A percentile compares a stretch with the other conserved stretches of the same genome.
These are phyloP conservation scores for Habroteleia sp. DNA, from an alignment of 2,888 invertebrate genomes.

Conservation along the genomic window DNA sequence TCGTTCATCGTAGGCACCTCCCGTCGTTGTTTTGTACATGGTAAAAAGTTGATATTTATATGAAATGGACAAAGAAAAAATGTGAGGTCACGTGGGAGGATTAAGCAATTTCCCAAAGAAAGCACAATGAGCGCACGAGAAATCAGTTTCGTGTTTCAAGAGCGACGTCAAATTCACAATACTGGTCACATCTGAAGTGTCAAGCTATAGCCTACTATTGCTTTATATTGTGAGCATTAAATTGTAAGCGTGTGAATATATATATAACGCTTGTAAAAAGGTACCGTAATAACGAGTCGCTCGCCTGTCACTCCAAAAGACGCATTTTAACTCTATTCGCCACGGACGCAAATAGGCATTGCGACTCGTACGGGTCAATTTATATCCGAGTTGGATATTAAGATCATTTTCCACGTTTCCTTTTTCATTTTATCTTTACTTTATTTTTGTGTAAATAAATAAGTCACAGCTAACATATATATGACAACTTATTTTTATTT, in stretches of 20 bases:
- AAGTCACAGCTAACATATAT: too few species aligned
- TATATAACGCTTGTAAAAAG: conserved; percentile 57
- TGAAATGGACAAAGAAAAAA: conserved; percentile 32
- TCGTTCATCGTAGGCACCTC: too few species aligned
- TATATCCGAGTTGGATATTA: conserved; percentile 13
- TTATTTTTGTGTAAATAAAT: background rate
- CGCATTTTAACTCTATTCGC: conserved; percentile 63
- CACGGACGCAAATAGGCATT: conserved; percentile 37
- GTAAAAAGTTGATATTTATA: too few species aligned
- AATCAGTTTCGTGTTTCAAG: conserved; percentile 59
- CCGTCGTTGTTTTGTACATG: too few species aligned
- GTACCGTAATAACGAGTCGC: conserved; percentile 64
- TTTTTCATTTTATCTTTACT: background rate
- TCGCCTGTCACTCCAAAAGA: conserved; percentile 59
- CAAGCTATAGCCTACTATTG: conserved; percentile 49
- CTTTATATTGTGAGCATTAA: conserved; percentile 51
- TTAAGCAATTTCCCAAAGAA: conserved; percentile 51
- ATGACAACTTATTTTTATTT: too few species aligned
- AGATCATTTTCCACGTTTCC: conserved; percentile 10
- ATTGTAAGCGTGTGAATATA: conserved; percentile 66
- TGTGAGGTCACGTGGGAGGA: conserved; percentile 38
- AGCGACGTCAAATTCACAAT: conserved; percentile 57
- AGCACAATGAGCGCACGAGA: conserved; percentile 33
- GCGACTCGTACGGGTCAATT: conserved; percentile 21
- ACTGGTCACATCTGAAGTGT: conserved; percentile 55